Conservation (phyloP, 2,113 vertebrate species). For the Emberiza fucata region DNA sequence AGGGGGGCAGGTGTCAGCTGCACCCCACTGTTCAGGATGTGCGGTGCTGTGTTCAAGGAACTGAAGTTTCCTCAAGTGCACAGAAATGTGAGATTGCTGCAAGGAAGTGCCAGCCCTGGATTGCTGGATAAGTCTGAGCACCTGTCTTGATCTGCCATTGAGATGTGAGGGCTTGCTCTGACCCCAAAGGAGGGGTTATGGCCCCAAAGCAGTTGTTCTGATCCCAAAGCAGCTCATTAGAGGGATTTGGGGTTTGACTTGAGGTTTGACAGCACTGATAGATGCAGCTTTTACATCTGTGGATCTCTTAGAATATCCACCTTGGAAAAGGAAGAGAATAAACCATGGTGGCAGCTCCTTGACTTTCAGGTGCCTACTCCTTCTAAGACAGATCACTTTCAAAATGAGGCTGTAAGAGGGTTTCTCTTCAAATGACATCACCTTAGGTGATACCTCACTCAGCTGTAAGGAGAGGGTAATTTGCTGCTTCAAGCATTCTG, state of each 20-base stretch:
- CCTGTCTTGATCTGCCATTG: neutral
- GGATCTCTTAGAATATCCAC: neutral
- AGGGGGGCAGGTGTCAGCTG: neutral
- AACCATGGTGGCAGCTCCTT: neutral
- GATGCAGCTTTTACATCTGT: neutral
- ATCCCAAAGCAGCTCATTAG: neutral
- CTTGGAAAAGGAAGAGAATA: neutral
- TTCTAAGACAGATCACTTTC: neutral
- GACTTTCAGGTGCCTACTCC: neutral
- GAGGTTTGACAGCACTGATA: neutral
- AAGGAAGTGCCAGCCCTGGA: neutral
- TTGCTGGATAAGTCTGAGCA: fast-evolving
- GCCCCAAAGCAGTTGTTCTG: neutral
- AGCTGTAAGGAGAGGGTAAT: neutral
- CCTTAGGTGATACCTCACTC: neutral
- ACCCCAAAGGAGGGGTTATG: neutral
- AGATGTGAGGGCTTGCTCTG: neutral
- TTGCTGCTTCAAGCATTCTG: neutral
- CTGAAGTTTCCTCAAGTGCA: neutral
- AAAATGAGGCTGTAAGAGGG: neutral
- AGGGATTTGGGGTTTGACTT: neutral
- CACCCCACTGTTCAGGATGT: constrained; percentile 10
- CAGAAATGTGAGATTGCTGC: neutral
- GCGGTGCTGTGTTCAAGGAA: neutral
- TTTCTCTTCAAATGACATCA: neutral